Evolutionary conservation across 2,113 vertebrate genomes (phyloP).

Genomic region (Rhynchopsitta pachyrhyncha): DNA sequence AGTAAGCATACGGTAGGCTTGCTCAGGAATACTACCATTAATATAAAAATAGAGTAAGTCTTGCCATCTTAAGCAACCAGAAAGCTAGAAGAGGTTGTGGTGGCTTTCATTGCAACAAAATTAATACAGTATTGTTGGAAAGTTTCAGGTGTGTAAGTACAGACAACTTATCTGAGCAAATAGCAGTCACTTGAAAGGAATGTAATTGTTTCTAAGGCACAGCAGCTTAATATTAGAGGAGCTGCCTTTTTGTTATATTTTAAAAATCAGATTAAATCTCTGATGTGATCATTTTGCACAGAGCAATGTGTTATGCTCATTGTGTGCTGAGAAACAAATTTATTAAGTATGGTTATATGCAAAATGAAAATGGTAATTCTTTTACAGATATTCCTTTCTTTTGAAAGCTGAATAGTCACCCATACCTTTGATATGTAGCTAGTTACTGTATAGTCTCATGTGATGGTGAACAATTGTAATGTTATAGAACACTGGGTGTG

Average conservation of each 20-base stretch:
- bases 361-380: neutral
- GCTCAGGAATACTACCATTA: neutral
- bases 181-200: neutral
- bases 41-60: neutral
- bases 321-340: neutral
- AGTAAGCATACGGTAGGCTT: neutral
- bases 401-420: neutral
- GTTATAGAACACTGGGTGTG: neutral
- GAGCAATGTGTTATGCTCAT: neutral
- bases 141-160: neutral
- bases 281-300: neutral
- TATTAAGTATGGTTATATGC: neutral
- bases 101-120: neutral
- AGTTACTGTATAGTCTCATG: neutral
- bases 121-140: neutral
- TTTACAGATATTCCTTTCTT: neutral
- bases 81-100: neutral
- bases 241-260: neutral
- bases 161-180: neutral
- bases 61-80: neutral
- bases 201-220: neutral
- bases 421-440: neutral
- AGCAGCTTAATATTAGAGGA: neutral
- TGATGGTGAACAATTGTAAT: neutral
- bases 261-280: neutral